Percentiles rank a stretch among this genome's conserved stretches.
phyloP scores from a whole-genome alignment of 2,797 vertebrate species.

The Anabacerthia variegaticeps region DNA sequence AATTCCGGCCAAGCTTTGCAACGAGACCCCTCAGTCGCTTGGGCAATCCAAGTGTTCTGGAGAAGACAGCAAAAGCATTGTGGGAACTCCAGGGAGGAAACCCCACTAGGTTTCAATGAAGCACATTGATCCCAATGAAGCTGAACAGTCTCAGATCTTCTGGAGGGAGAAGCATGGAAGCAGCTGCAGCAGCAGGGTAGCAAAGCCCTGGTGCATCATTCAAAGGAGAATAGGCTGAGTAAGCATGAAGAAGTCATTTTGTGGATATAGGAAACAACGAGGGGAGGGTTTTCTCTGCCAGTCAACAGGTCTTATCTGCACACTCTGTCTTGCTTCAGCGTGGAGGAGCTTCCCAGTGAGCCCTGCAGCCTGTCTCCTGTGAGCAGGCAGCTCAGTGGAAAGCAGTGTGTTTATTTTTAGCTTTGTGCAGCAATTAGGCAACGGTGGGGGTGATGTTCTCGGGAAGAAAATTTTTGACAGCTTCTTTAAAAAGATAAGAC shows the following conservation, averaged over 20 bases:
- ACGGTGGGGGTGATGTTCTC: neutral
- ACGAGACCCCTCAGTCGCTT: neutral
- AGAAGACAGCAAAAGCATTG: neutral
- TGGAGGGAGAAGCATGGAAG: neutral
- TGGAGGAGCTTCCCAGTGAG: neutral
- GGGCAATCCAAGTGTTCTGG: neutral
- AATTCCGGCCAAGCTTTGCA: neutral
- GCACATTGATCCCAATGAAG: neutral
- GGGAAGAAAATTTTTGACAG: neutral
- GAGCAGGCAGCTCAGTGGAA: neutral
- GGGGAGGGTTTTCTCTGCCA: neutral
- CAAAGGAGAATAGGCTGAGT: neutral
- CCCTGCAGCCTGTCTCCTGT: neutral
- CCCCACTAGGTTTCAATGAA: neutral
- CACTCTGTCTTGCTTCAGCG: neutral
- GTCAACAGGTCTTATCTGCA: neutral
- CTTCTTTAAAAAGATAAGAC: constrained; percentile 27
- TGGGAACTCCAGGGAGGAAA: neutral
- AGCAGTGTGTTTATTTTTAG: neutral
- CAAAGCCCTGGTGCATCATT: fast-evolving
- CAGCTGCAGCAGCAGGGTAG: neutral
- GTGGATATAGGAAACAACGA: neutral
- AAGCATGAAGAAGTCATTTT: neutral
- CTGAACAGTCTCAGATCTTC: neutral
- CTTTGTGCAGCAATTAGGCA: neutral